Percentiles rank a stretch among this genome's conserved stretches.
Evolutionary conservation across 2,888 invertebrate species (phyloP).

Genomic region (Parascotia fuliginaria): DNA sequence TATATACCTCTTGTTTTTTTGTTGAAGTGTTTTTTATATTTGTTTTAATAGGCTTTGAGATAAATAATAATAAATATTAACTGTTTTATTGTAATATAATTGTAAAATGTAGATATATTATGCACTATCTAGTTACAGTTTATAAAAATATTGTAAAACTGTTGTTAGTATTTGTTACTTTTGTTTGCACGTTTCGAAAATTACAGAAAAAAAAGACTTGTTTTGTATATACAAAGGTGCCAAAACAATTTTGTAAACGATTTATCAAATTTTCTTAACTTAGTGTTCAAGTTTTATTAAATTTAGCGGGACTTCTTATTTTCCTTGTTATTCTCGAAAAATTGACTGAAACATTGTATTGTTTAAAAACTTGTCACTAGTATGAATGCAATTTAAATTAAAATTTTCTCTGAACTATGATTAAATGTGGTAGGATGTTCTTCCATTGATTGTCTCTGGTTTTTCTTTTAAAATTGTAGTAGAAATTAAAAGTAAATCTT

Average conservation of each 20-base stretch:
- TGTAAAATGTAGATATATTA: neutral
- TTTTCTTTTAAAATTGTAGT: neutral
- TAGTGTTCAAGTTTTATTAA: slow-evolving; percentile 16
- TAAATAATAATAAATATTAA: neutral
- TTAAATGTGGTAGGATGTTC: no score
- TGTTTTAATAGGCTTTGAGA: neutral
- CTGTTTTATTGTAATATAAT: neutral
- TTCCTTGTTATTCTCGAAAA: neutral
- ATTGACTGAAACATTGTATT: no score
- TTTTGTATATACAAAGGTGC: slow-evolving; percentile 21
- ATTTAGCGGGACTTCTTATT: slow-evolving; percentile 26
- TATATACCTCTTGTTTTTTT: neutral
- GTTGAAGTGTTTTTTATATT: no score
- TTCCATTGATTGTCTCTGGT: no score
- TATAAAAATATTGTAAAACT: neutral
- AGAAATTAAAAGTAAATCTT: neutral
- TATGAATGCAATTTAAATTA: no score
- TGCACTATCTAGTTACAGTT: neutral
- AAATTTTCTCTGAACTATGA: no score
- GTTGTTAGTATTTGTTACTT: neutral
- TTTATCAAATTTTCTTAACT: slow-evolving; percentile 20
- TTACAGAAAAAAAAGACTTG: slow-evolving; percentile 3
- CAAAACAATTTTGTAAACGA: slow-evolving; percentile 22
- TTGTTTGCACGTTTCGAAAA: neutral
- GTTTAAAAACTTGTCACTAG: no score